Evolutionary conservation across 2,113 vertebrate species (phyloP).

Genomic region (Bambusicola thoracicus): DNA sequence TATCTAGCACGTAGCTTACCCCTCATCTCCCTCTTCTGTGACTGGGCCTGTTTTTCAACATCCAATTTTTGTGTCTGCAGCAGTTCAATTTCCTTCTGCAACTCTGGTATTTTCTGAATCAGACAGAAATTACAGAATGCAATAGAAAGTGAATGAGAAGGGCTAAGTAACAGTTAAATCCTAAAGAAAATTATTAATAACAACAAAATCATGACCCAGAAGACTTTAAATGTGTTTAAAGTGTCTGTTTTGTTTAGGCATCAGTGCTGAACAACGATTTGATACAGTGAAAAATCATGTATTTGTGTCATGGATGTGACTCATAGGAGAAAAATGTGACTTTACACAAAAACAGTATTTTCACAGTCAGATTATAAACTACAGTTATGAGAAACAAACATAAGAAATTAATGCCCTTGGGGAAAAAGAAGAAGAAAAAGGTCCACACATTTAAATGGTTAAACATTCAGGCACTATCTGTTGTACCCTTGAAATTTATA

Average conservation of each 20-base stretch:
- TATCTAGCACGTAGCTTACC: slow-evolving; percentile 70
- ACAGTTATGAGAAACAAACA: not conserved
- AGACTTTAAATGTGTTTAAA: not conserved
- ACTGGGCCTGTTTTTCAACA: slow-evolving; percentile 84
- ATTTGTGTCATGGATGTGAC: not conserved
- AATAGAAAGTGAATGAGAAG: not conserved
- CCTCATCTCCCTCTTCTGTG: slow-evolving; percentile 87
- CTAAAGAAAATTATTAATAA: not conserved
- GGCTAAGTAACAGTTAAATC: not conserved
- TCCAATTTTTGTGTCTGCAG: slow-evolving; percentile 86
- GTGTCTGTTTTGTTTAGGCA: not conserved
- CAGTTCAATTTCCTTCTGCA: slow-evolving; percentile 88
- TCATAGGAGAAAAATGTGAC: not conserved
- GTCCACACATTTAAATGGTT: not conserved
- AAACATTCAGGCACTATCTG: not conserved
- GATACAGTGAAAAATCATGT: not conserved
- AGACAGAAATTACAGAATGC: not conserved
- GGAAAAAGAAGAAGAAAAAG: not conserved
- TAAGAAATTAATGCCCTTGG: not conserved
- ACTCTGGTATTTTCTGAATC: slow-evolving; percentile 86
- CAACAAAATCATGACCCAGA: not conserved
- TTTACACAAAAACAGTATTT: not conserved
- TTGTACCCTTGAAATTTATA: not conserved
- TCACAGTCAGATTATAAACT: not conserved
- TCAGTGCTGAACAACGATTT: not conserved